A percentile compares a stretch with the other conserved stretches of the same genome.
phyloP scores from a whole-genome alignment of 2,113 vertebrate genomes.

The Sterna hirundo region DNA sequence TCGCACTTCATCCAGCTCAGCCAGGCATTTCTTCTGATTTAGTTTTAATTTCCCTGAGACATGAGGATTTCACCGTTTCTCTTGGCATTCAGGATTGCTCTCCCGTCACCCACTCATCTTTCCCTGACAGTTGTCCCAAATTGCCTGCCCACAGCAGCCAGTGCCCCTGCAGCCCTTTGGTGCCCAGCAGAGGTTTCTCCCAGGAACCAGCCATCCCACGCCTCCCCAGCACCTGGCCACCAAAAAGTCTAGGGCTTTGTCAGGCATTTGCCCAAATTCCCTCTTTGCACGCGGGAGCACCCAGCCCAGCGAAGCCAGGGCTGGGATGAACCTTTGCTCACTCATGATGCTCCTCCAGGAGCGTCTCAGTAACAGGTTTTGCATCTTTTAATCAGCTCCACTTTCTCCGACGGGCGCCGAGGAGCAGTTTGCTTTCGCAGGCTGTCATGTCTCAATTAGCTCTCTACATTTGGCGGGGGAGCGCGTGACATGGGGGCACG shows the following conservation, averaged over 20 bases:
- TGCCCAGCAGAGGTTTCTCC: not conserved
- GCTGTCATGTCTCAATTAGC: slow-evolving; percentile 20
- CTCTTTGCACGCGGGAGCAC: not conserved
- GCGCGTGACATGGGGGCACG: not conserved
- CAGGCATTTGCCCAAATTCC: not conserved
- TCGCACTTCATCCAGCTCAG: not conserved
- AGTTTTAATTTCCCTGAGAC: not conserved
- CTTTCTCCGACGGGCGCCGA: not conserved
- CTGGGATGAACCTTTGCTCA: fast-evolving
- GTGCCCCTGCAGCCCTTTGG: fast-evolving
- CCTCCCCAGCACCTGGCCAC: not conserved
- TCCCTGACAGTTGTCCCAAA: not conserved
- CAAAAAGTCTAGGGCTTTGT: not conserved
- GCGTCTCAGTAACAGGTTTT: not conserved
- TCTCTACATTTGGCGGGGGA: not conserved
- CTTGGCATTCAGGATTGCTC: not conserved
- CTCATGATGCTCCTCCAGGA: not conserved
- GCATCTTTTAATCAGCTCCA: not conserved
- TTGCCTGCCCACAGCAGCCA: not conserved
- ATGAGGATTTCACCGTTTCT: not conserved
- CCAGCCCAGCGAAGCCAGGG: fast-evolving
- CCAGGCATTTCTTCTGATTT: not conserved
- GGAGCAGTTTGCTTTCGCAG: not conserved
- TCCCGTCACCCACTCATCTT: not conserved
- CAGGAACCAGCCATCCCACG: not conserved